Percentiles rank a stretch among this genome's conserved stretches.
Conservation (phyloP, 2,797 vertebrate species). For the Crax fasciolata region DNA sequence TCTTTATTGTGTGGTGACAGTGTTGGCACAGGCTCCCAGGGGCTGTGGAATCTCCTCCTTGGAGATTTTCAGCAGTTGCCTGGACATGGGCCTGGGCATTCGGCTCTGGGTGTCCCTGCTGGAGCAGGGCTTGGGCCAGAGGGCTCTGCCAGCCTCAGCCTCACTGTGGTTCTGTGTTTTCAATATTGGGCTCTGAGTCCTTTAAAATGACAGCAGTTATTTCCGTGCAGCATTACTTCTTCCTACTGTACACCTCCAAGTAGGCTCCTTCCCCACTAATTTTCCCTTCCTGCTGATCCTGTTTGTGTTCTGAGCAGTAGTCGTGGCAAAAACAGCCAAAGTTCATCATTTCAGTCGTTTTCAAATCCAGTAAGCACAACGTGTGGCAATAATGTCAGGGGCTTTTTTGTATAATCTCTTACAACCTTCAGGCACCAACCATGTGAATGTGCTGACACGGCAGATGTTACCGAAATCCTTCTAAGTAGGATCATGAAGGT, state of each 20-base stretch:
- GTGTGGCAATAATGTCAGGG: neutral
- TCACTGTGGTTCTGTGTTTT: neutral
- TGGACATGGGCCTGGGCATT: neutral
- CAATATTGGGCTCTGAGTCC: fast-evolving
- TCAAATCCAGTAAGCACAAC: fast-evolving
- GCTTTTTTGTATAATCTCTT: neutral
- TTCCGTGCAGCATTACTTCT: neutral
- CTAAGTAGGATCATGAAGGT: neutral
- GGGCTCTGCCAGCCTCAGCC: neutral
- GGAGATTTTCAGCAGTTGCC: neutral
- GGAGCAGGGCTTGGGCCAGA: neutral
- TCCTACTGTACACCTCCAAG: neutral
- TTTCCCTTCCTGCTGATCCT: neutral
- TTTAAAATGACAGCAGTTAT: fast-evolving
- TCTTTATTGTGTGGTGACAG: neutral
- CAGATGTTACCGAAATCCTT: neutral
- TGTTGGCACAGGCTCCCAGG: neutral
- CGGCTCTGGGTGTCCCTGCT: neutral
- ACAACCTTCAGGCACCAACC: neutral
- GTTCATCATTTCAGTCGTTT: fast-evolving
- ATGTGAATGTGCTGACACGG: neutral
- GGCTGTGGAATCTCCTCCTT: neutral
- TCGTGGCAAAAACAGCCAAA: neutral
- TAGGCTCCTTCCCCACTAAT: neutral
- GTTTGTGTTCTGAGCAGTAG: neutral